Evolutionary conservation across 2,113 vertebrate species (phyloP).

Genomic region (Tyto alba): DNA sequence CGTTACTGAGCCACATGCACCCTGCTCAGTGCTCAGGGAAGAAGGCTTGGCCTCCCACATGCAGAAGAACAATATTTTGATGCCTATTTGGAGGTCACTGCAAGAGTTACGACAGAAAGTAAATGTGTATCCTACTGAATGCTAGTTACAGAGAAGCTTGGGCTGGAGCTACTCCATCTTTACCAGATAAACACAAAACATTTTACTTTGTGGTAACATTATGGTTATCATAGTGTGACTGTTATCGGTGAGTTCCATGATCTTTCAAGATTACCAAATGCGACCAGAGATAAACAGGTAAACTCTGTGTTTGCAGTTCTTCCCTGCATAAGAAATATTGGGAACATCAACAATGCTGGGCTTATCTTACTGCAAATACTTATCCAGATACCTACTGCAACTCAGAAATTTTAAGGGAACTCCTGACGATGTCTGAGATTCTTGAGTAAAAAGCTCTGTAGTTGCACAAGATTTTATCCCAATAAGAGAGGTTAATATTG

Average conservation of each 20-base stretch:
- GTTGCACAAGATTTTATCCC: neutral
- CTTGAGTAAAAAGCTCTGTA: neutral
- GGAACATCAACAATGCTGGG: neutral
- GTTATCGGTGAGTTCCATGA: neutral
- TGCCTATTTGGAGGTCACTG: neutral
- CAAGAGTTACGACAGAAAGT: neutral
- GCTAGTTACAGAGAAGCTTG: neutral
- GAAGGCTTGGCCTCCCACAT: neutral
- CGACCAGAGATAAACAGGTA: neutral
- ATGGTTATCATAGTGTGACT: neutral
- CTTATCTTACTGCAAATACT: slow-evolving; percentile 13
- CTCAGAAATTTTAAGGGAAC: neutral
- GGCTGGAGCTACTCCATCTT: neutral
- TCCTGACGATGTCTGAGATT: neutral
- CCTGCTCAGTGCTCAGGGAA: neutral
- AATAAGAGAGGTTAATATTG: neutral
- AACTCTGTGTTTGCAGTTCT: neutral
- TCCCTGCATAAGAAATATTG: neutral
- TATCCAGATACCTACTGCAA: neutral
- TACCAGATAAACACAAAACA: neutral
- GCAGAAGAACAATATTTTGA: neutral
- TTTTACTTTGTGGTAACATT: neutral
- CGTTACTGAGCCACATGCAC: neutral
- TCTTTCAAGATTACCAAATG: neutral
- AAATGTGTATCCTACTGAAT: neutral